Percentiles rank a stretch among this genome's conserved stretches.
Conservation (phyloP, 2,113 vertebrate species). For the Donacobius atricapilla region DNA sequence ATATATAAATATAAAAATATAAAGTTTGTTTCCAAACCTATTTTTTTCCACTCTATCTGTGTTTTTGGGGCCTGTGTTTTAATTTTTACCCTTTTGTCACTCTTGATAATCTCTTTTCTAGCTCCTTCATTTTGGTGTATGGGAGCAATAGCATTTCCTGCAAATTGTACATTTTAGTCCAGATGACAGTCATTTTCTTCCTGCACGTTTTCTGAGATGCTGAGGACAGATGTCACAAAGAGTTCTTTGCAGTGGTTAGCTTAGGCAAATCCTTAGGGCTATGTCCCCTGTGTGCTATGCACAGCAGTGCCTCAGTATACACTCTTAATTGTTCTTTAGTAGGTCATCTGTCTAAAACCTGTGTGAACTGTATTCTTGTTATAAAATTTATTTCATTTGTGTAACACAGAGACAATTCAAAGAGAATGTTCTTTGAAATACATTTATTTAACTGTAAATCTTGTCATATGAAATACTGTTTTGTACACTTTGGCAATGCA, state of each 20-base stretch:
- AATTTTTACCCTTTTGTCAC: background rate
- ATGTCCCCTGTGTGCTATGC: background rate
- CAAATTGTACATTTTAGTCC: background rate
- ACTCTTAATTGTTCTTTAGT: background rate
- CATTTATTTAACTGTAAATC: slow-evolving; percentile 43
- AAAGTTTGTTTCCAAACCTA: background rate
- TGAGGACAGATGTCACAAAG: background rate
- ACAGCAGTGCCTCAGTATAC: background rate
- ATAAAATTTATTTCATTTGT: slow-evolving; percentile 39
- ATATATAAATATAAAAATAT: background rate
- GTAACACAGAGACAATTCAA: slow-evolving; percentile 53
- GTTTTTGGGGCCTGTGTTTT: background rate
- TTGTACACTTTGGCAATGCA: slow-evolving; percentile 14
- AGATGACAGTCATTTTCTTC: background rate
- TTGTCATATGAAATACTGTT: slow-evolving; percentile 47
- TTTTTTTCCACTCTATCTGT: background rate
- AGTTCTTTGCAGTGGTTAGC: background rate
- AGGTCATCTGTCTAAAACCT: slow-evolving; percentile 40
- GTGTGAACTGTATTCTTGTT: background rate
- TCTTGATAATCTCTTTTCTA: background rate
- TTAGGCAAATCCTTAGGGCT: background rate
- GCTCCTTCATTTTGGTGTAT: background rate
- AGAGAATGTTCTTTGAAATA: slow-evolving; percentile 56
- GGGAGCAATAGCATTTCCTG: background rate
- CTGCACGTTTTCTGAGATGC: background rate